Evolutionary conservation across 2,797 vertebrate species (phyloP).

Genomic region (Cossypha caffra): DNA sequence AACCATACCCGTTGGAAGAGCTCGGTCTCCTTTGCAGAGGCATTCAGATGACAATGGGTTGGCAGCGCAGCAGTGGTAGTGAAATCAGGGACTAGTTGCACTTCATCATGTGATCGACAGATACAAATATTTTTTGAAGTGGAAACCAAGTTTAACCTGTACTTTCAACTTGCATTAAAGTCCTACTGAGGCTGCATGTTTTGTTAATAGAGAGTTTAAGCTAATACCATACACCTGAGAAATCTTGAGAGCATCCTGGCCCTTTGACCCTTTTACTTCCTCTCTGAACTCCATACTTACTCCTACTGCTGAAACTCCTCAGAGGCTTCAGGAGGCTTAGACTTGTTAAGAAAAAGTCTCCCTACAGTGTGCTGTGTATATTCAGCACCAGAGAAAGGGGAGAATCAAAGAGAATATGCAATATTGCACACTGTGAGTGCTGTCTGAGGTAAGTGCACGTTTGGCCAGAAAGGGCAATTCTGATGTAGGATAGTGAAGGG

Average conservation of each 20-base stretch:
- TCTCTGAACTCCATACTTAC: not conserved
- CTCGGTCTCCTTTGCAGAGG: not conserved
- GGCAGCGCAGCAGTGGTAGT: fast-evolving
- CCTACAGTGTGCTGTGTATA: not conserved
- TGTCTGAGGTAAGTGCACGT: not conserved
- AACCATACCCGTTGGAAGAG: not conserved
- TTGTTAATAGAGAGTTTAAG: not conserved
- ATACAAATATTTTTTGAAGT: not conserved
- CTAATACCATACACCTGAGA: not conserved
- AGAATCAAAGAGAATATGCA: not conserved
- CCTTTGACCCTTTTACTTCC: not conserved
- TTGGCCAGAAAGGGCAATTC: not conserved
- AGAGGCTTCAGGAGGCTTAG: not conserved
- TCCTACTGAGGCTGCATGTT: not conserved
- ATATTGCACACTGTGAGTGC: not conserved
- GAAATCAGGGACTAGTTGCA: not conserved
- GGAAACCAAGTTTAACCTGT: not conserved
- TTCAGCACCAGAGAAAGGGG: not conserved
- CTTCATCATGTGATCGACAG: fast-evolving
- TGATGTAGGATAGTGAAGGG: not conserved
- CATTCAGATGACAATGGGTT: not conserved
- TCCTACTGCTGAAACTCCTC: not conserved
- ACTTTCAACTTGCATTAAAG: not conserved
- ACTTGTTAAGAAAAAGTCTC: not conserved
- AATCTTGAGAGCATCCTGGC: not conserved